Evolutionary conservation across 2,888 invertebrate species (phyloP).

Genomic region (Heliconius charithonia): DNA sequence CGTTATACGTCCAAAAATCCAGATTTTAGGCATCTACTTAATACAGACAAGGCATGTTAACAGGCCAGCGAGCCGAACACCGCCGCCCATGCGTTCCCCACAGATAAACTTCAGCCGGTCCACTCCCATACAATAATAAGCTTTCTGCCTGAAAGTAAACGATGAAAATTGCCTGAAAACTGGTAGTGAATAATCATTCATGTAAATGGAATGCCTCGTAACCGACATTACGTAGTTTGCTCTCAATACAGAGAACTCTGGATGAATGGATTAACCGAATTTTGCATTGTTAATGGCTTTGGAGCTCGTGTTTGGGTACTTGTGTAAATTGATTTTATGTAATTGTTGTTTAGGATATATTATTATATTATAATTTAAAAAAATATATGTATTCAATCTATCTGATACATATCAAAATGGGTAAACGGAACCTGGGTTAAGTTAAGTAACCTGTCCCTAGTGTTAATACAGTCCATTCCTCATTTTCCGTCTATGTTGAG

Average conservation of each 20-base stretch:
- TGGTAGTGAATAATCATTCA: constrained; percentile 73
- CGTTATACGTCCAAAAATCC: background rate
- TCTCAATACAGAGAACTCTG: constrained; percentile 65
- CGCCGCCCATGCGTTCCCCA: constrained; percentile 64
- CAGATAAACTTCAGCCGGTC: constrained; percentile 68
- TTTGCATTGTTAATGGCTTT: constrained; percentile 61
- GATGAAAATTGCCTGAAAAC: constrained; percentile 53
- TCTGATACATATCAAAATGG: no score
- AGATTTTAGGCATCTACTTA: constrained; percentile 45
- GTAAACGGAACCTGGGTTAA: no score
- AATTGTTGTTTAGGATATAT: background rate
- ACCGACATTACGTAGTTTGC: constrained; percentile 72
- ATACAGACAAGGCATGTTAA: constrained; percentile 56
- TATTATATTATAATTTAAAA: no score
- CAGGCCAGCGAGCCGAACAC: constrained; percentile 56
- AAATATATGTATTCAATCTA: background rate
- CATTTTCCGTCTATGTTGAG: no score
- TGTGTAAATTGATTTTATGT: constrained; percentile 12
- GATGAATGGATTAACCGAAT: constrained; percentile 69
- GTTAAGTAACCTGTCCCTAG: no score
- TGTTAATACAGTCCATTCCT: no score
- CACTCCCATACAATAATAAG: constrained; percentile 53
- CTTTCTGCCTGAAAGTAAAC: constrained; percentile 52
- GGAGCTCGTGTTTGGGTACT: constrained; percentile 52
- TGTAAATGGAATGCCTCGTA: constrained; percentile 75